Conservation (phyloP, 2,888 invertebrate species). For the Synergus itoensis region DNA sequence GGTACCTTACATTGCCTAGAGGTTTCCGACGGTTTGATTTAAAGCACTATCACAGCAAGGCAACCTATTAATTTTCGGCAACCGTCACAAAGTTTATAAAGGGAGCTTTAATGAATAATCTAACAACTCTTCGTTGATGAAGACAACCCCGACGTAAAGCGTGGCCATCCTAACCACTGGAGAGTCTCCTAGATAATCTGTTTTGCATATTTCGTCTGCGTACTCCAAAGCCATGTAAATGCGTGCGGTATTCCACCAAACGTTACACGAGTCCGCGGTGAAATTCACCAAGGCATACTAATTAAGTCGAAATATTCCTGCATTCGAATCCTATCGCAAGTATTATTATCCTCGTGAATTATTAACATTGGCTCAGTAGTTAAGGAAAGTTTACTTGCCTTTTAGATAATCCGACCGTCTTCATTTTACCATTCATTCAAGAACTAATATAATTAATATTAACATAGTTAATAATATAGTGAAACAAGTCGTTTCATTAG, state of each 20-base stretch:
- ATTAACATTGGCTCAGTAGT: conserved; percentile 15
- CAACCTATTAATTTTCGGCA: conserved; percentile 62
- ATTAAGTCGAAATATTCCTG: conserved; percentile 64
- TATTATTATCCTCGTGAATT: background rate
- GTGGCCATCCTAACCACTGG: conserved; percentile 58
- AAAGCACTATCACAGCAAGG: conserved; percentile 59
- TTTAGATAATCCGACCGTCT: background rate
- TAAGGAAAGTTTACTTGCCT: background rate
- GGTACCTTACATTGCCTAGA: conserved; percentile 21
- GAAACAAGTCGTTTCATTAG: too few relatives aligned
- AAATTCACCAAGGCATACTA: conserved; percentile 55
- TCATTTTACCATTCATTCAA: background rate
- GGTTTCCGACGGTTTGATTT: conserved; percentile 56
- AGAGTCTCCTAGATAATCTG: conserved; percentile 69
- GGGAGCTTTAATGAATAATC: conserved; percentile 67
- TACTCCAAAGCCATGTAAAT: conserved; percentile 66
- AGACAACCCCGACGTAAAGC: conserved; percentile 54
- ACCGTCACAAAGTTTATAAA: conserved; percentile 60
- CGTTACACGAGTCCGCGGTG: conserved; percentile 55
- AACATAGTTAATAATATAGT: too few relatives aligned
- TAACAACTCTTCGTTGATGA: conserved; percentile 56
- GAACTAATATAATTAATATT: too few relatives aligned
- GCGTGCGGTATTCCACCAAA: conserved; percentile 62
- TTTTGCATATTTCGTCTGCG: conserved; percentile 70
- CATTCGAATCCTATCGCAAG: conserved; percentile 51